Percentiles rank a stretch among this genome's conserved stretches.
These are phyloP conservation scores for Pinna nobilis DNA, from an alignment of 1,140 invertebrate genomes.

Conservation along the genomic window DNA sequence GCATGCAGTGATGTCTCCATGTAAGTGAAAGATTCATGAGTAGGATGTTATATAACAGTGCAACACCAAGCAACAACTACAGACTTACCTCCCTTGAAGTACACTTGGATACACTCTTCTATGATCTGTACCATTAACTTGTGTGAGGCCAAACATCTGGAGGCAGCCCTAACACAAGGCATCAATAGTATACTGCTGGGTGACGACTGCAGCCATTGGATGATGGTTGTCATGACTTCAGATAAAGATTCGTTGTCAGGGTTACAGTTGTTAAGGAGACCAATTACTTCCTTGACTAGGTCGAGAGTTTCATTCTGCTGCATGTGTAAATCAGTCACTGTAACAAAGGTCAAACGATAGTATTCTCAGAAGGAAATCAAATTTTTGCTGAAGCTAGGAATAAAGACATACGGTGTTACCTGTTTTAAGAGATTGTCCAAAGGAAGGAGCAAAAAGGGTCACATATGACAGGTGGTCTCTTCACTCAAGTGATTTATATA, in stretches of 20 bases:
- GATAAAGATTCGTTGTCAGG: constrained; percentile 74
- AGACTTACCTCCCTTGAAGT: constrained; percentile 68
- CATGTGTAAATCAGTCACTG: constrained; percentile 75
- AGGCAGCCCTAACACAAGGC: constrained; percentile 66
- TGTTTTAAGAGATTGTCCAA: too few species aligned
- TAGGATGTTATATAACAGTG: too few species aligned
- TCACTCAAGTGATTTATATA: too few species aligned
- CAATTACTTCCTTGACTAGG: constrained; percentile 75
- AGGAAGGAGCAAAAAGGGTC: too few species aligned
- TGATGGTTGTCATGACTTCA: constrained; percentile 74
- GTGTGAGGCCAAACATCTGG: constrained; percentile 66
- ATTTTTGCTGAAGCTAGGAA: too few species aligned
- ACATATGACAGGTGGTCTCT: too few species aligned
- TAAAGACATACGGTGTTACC: too few species aligned
- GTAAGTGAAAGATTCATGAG: too few species aligned
- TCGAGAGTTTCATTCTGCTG: constrained; percentile 77
- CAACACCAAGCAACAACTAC: too few species aligned
- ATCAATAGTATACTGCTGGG: constrained; percentile 67
- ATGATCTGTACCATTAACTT: constrained; percentile 65
- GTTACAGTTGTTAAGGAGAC: constrained; percentile 73
- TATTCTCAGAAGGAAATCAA: too few species aligned
- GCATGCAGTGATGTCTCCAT: not conserved
- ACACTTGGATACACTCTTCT: constrained; percentile 68
- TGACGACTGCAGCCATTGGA: constrained; percentile 74
- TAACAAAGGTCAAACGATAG: constrained; percentile 12